Evolutionary conservation across 2,888 invertebrate species (phyloP).

Genomic region (Oligia fasciuncula): DNA sequence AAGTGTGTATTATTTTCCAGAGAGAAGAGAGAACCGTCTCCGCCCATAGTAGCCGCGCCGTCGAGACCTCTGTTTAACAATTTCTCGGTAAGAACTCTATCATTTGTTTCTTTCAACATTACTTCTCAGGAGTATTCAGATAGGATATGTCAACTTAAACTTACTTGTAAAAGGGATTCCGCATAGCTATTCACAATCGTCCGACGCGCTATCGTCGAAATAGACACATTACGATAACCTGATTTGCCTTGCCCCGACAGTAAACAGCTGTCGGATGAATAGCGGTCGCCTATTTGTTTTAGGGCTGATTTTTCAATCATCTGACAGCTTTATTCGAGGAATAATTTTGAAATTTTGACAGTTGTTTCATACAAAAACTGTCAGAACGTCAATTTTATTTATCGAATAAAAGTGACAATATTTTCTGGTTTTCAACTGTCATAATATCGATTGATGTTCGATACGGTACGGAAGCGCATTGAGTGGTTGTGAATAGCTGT

Average conservation of each 20-base stretch:
- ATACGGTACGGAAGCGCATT: too few species aligned
- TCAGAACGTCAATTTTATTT: too few species aligned
- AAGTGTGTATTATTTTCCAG: conserved; percentile 20
- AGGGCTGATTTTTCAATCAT: too few species aligned
- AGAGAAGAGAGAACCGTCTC: conserved; percentile 85
- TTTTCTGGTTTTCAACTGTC: too few species aligned
- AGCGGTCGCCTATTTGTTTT: not conserved
- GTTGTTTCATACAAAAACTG: too few species aligned
- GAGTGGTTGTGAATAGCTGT: too few species aligned
- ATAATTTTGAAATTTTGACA: too few species aligned
- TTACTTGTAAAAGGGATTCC: not conserved
- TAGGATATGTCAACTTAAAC: not conserved
- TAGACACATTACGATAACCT: not conserved
- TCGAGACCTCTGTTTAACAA: conserved; percentile 73
- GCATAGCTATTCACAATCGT: not conserved
- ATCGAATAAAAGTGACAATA: too few species aligned
- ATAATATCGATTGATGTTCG: too few species aligned
- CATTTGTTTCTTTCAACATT: not conserved
- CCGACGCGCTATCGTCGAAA: not conserved
- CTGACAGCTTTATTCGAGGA: too few species aligned
- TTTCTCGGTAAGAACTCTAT: conserved; percentile 68
- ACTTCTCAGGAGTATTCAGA: not conserved
- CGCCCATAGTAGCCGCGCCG: conserved; percentile 89
- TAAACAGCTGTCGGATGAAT: too few species aligned
- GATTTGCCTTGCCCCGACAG: not conserved